Conservation (phyloP, 1,140 invertebrate genomes). For the Coptotermes formosanus region DNA sequence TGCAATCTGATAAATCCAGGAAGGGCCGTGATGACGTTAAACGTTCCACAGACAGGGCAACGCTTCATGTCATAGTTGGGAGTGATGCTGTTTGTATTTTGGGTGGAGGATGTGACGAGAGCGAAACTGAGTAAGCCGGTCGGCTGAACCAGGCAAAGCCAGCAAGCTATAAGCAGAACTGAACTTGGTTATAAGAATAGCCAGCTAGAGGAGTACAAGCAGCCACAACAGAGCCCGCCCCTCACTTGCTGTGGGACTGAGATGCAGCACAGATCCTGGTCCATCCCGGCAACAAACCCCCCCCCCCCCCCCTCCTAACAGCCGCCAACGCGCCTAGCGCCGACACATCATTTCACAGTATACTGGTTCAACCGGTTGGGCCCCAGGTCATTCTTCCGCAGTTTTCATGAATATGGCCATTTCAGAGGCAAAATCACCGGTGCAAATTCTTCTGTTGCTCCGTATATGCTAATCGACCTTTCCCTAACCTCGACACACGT, state of each 20-base stretch:
- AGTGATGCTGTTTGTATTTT: conserved; percentile 1
- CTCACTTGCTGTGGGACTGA: too few relatives aligned
- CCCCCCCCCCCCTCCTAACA: too few relatives aligned
- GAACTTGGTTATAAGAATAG: background rate
- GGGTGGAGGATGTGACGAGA: background rate
- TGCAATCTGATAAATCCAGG: background rate
- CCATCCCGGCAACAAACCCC: background rate
- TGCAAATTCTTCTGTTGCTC: too few relatives aligned
- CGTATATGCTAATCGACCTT: too few relatives aligned
- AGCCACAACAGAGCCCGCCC: background rate
- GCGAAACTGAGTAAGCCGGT: too few relatives aligned
- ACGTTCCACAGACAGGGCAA: background rate
- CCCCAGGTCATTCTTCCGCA: too few relatives aligned
- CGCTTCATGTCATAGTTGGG: background rate
- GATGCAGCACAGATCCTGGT: background rate
- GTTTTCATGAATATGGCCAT: too few relatives aligned
- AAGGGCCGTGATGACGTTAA: background rate
- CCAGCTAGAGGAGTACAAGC: background rate
- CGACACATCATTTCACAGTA: too few relatives aligned
- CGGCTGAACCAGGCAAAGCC: background rate
- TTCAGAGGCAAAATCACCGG: too few relatives aligned
- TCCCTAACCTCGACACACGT: too few relatives aligned
- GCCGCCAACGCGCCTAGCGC: too few relatives aligned
- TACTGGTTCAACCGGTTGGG: too few relatives aligned
- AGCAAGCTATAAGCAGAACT: background rate